These are phyloP conservation scores for Gnathonemus longibarbis DNA, from an alignment of 2,113 vertebrate species.

Conservation along the genomic window DNA sequence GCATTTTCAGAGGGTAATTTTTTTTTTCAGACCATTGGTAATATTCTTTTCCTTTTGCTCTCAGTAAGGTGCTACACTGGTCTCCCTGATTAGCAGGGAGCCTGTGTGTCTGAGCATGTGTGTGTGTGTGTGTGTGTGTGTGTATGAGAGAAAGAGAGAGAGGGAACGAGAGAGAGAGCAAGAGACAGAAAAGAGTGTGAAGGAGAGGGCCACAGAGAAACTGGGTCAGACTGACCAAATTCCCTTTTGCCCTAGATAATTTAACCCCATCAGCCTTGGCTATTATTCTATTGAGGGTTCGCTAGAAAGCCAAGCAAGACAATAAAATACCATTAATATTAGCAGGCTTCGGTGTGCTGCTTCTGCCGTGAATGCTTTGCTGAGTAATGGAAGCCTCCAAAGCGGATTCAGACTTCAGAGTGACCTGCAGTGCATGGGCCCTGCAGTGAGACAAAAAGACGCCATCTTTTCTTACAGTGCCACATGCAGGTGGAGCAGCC, in stretches of 20 bases:
- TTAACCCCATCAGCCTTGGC: conserved; percentile 45
- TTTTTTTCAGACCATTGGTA: neutral
- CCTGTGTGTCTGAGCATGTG: neutral
- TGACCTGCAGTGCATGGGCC: neutral
- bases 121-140: neutral
- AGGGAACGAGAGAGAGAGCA: neutral
- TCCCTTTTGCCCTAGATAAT: conserved; percentile 37
- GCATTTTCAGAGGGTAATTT: neutral
- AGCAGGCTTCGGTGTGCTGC: conserved; percentile 31
- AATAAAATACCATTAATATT: conserved; percentile 40
- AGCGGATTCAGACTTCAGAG: neutral
- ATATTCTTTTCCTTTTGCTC: neutral
- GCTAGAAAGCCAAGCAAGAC: conserved; percentile 36
- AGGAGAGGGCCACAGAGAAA: conserved; percentile 6
- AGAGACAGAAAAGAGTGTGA: neutral
- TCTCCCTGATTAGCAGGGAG: conserved; percentile 30
- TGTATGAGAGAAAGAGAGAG: neutral
- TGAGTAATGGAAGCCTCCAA: conserved; percentile 28
- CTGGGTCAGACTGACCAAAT: conserved; percentile 24
- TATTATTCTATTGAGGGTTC: conserved; percentile 37
- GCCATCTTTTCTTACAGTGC: neutral
- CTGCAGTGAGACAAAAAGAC: conserved; percentile 3
- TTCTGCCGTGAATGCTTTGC: conserved; percentile 30
- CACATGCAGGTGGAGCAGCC: neutral
- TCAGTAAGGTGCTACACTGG: conserved; percentile 35